These are phyloP conservation scores for Indicator maculatus DNA, from an alignment of 2,113 vertebrate genomes.

Conservation along the genomic window DNA sequence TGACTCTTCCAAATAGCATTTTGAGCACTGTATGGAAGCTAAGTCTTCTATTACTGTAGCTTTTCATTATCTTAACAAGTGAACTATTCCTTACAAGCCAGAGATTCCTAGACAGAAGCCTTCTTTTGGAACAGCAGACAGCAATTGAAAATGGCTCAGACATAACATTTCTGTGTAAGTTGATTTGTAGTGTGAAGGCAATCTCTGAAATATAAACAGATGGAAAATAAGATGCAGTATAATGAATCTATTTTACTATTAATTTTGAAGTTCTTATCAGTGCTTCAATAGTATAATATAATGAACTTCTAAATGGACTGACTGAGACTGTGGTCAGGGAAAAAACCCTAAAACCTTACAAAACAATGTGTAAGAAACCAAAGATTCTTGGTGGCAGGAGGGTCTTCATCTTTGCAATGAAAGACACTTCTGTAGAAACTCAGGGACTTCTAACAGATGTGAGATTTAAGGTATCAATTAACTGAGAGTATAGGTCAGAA, in stretches of 20 bases:
- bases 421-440: not conserved
- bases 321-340: not conserved
- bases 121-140: not conserved
- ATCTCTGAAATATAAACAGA: not conserved
- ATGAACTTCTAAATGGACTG: not conserved
- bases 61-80: not conserved
- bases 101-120: not conserved
- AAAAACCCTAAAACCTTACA: too few species aligned
- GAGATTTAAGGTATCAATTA: not conserved
- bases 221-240: not conserved
- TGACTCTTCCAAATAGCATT: not conserved
- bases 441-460: not conserved
- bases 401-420: not conserved
- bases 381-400: not conserved
- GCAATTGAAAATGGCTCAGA: not conserved
- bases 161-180: not conserved
- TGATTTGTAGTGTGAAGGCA: not conserved
- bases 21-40: not conserved
- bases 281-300: not conserved
- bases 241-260: not conserved
- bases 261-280: not conserved
- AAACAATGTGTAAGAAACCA: not conserved
- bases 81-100: not conserved
- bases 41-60: not conserved
- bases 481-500: not conserved